Conservation (phyloP, 2,888 invertebrate genomes). For the Amphipoea lucens region DNA sequence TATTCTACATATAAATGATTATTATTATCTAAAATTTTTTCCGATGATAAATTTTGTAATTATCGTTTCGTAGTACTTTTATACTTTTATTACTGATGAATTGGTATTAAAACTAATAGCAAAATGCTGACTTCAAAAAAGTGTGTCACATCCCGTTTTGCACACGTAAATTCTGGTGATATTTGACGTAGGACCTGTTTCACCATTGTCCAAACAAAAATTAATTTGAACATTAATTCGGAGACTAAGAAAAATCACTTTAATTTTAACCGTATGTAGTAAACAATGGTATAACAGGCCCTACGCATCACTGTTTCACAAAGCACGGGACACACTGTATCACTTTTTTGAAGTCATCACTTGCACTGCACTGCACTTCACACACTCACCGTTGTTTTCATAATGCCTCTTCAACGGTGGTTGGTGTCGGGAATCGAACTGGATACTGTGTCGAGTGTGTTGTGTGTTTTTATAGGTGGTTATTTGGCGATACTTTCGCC, state of each 20-base stretch:
- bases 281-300: conserved; percentile 66
- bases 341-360: conserved; percentile 88
- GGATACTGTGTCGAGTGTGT: conserved; percentile 83
- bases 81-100: neutral
- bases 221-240: conserved; percentile 43
- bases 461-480: conserved; percentile 89
- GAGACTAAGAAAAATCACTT: conserved; percentile 25
- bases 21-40: neutral
- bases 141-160: conserved; percentile 76
- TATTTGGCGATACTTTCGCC: conserved; percentile 89
- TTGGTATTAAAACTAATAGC: conserved; percentile 28
- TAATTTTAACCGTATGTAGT: conserved; percentile 15
- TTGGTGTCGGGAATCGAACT: conserved; percentile 88
- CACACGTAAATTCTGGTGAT: conserved; percentile 31
- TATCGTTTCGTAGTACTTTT: neutral
- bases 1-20: neutral
- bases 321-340: conserved; percentile 75
- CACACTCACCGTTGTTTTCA: conserved; percentile 89
- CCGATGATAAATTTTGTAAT: neutral
- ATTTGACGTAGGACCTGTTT: conserved; percentile 62
- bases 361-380: conserved; percentile 79
- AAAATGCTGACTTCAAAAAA: conserved; percentile 87
- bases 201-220: conserved; percentile 61
- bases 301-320: conserved; percentile 69
- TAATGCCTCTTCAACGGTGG: conserved; percentile 88